These are phyloP conservation scores for Mirza zaza DNA, from an alignment of 2,113 vertebrate species.

Conservation along the genomic window DNA sequence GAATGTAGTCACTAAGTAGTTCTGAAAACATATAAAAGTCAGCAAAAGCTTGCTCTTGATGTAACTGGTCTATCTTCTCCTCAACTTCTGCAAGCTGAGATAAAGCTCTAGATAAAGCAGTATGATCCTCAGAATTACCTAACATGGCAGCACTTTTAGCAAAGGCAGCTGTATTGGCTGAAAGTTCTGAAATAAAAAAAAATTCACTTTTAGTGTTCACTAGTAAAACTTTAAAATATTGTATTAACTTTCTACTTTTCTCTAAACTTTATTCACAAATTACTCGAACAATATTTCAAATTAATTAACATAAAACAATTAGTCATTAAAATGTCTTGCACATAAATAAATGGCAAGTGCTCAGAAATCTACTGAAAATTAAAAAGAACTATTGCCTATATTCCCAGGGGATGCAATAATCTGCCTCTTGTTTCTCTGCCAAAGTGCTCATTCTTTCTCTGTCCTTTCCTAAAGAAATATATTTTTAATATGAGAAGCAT, in stretches of 20 bases:
- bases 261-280: slow-evolving; percentile 40
- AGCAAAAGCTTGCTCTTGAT: slow-evolving; percentile 96
- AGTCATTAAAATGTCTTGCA: background rate
- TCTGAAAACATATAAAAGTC: slow-evolving; percentile 97
- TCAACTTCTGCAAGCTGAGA: slow-evolving; percentile 99
- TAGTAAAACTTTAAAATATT: slow-evolving; percentile 14
- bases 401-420: background rate
- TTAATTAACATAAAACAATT: background rate
- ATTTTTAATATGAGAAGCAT: background rate
- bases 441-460: background rate
- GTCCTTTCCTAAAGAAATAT: background rate
- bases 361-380: background rate
- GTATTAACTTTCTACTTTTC: background rate
- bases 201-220: slow-evolving; percentile 43
- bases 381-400: background rate
- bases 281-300: slow-evolving; percentile 7
- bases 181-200: slow-evolving; percentile 90
- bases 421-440: background rate
- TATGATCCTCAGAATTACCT: slow-evolving; percentile 98
- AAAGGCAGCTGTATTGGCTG: slow-evolving; percentile 95
- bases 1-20: slow-evolving; percentile 96
- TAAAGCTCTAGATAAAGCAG: slow-evolving; percentile 95
- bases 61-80: slow-evolving; percentile 97
- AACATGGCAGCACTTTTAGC: slow-evolving; percentile 98
- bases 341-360: background rate